Percentiles rank a stretch among this genome's conserved stretches.
Conservation (phyloP, 2,888 invertebrate species). For the Hipparchia semele region DNA sequence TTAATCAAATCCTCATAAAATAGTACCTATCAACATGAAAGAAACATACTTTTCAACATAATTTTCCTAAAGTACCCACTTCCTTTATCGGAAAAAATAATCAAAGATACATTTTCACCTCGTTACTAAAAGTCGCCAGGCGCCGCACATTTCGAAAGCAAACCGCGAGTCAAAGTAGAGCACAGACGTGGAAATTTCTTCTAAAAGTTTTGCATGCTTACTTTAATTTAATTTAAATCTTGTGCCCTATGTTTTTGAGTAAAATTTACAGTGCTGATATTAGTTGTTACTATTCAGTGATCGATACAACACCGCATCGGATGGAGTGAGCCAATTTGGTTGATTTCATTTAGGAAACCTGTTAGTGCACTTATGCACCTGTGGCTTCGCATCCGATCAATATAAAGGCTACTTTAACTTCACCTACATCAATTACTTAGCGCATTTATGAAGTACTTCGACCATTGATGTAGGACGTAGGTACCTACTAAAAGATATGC, state of each 20-base stretch:
- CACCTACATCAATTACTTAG: slow-evolving; percentile 1
- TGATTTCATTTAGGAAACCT: slow-evolving; percentile 61
- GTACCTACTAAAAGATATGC: no score
- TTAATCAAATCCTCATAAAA: no score
- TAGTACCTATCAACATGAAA: no score
- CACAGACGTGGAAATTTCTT: slow-evolving; percentile 14
- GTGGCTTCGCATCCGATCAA: background rate
- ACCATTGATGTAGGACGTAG: background rate
- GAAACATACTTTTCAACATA: no score
- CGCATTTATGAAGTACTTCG: background rate
- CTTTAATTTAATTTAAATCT: background rate
- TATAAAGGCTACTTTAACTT: background rate
- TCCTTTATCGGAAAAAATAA: no score
- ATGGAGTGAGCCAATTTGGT: slow-evolving; percentile 64
- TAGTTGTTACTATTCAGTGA: background rate
- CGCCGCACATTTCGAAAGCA: background rate
- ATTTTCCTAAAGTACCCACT: no score
- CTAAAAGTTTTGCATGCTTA: background rate
- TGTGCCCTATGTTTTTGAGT: background rate
- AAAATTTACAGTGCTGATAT: background rate
- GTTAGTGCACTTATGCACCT: slow-evolving; percentile 26
- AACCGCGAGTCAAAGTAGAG: background rate
- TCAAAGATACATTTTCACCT: no score
- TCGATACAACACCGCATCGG: slow-evolving; percentile 48
- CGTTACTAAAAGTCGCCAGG: background rate